Conservation (phyloP, 2,797 vertebrate species). For the Crax fasciolata region DNA sequence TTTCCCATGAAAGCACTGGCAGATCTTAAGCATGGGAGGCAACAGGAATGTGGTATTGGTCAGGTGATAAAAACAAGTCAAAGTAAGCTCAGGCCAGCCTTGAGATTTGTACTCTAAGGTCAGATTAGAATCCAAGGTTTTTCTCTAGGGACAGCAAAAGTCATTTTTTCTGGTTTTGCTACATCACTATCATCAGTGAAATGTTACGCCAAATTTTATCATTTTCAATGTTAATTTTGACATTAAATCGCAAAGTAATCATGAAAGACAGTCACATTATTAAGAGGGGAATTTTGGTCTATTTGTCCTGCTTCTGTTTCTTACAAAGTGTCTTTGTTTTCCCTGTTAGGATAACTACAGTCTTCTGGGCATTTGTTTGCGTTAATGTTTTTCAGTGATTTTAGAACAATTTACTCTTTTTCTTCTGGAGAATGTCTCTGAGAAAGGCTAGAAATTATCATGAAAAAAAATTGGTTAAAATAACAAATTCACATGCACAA, state of each 20-base stretch:
- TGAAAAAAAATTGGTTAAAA: not conserved
- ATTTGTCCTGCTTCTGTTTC: not conserved
- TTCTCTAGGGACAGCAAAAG: not conserved
- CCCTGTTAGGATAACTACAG: not conserved
- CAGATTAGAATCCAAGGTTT: not conserved
- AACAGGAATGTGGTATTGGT: accelerated
- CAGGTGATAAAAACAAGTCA: not conserved
- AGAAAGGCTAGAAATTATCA: not conserved
- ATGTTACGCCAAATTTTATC: not conserved
- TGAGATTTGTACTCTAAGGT: not conserved
- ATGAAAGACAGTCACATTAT: not conserved
- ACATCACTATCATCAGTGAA: not conserved
- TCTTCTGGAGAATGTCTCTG: not conserved
- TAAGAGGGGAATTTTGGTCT: not conserved
- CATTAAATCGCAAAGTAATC: not conserved
- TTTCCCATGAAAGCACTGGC: not conserved
- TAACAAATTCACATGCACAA: not conserved
- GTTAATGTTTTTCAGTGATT: not conserved
- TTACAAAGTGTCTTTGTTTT: not conserved
- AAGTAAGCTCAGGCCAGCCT: not conserved
- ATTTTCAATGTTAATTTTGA: not conserved
- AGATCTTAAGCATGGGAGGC: not conserved
- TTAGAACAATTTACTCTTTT: not conserved
- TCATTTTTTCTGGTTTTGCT: not conserved
- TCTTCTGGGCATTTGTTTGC: not conserved